Evolutionary conservation across 2,888 invertebrate species (phyloP).

Genomic region (Trichogramma evanescens): DNA sequence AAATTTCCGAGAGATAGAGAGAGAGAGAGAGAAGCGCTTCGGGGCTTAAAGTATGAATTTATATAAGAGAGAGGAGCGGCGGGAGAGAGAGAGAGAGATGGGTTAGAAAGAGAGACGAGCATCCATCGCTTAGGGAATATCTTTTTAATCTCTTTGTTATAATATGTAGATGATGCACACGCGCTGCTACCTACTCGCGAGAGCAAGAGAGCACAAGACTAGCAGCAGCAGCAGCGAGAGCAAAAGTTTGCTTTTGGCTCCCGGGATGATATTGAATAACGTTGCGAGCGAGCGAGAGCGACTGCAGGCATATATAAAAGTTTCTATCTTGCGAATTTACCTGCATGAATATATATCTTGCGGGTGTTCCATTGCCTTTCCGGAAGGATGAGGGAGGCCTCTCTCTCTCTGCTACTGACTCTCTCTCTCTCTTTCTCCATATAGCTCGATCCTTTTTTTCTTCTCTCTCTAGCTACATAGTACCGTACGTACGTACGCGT

Average conservation of each 20-base stretch:
- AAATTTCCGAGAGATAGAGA: neutral
- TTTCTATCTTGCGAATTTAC: slow-evolving; percentile 1
- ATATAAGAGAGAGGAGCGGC: neutral
- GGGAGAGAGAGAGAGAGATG: slow-evolving; percentile 10
- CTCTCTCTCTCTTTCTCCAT: too few relatives aligned
- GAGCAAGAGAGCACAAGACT: too few relatives aligned
- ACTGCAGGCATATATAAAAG: too few relatives aligned
- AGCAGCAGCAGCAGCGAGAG: neutral
- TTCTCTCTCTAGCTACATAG: too few relatives aligned
- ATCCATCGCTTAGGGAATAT: neutral
- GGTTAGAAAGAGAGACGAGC: neutral
- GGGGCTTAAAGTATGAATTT: too few relatives aligned
- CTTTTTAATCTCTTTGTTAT: slow-evolving; percentile 19
- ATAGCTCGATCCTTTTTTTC: too few relatives aligned
- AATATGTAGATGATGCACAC: slow-evolving; percentile 1
- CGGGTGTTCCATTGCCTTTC: neutral
- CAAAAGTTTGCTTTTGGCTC: slow-evolving; percentile 11
- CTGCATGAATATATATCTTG: slow-evolving; percentile 11
- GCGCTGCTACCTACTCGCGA: neutral
- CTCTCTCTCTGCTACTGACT: too few relatives aligned
- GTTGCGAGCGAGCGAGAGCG: neutral
- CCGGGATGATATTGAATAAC: slow-evolving; percentile 14
- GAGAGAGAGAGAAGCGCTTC: neutral
- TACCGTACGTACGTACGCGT: too few relatives aligned
- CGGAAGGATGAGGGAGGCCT: too few relatives aligned